Conservation (phyloP, 2,888 invertebrate species). For the Brachyopa scutellaris region DNA sequence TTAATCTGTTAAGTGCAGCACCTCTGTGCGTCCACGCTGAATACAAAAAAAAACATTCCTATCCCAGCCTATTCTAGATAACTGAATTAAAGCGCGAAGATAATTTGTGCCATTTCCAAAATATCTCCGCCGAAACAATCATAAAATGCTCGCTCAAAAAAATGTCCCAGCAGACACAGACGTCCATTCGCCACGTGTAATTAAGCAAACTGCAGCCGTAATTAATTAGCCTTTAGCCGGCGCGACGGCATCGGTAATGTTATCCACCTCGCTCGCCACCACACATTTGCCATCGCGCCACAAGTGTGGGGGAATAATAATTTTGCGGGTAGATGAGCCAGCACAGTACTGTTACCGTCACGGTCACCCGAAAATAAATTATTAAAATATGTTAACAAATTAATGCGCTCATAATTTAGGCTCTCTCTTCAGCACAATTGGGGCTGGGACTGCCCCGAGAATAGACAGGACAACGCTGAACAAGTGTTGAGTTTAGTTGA, state of each 20-base stretch:
- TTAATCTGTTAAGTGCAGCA: too few relatives aligned
- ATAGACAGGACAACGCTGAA: slow-evolving; percentile 20
- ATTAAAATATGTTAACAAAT: slow-evolving; percentile 69
- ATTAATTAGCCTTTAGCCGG: slow-evolving; percentile 50
- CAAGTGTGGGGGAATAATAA: slow-evolving; percentile 18
- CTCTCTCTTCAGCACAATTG: background rate
- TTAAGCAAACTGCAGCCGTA: slow-evolving; percentile 32
- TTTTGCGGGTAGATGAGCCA: slow-evolving; percentile 15
- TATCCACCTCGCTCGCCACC: slow-evolving; percentile 30
- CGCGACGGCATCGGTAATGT: too few relatives aligned
- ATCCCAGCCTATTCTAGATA: too few relatives aligned
- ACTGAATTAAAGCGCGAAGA: background rate
- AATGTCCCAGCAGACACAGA: background rate
- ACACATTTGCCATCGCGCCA: background rate
- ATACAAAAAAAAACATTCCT: too few relatives aligned
- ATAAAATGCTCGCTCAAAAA: background rate
- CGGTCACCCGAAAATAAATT: slow-evolving; percentile 56
- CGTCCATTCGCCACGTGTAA: slow-evolving; percentile 13
- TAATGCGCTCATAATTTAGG: slow-evolving; percentile 58
- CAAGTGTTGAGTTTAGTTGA: slow-evolving; percentile 49
- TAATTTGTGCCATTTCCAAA: slow-evolving; percentile 5
- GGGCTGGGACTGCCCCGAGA: background rate
- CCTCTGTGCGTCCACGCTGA: too few relatives aligned
- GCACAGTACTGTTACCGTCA: slow-evolving; percentile 24
- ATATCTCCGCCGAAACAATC: slow-evolving; percentile 3